Base-by-base conservation (phyloP, 2,888 invertebrate genomes). In the Cylindroiulus punctatus region DNA sequence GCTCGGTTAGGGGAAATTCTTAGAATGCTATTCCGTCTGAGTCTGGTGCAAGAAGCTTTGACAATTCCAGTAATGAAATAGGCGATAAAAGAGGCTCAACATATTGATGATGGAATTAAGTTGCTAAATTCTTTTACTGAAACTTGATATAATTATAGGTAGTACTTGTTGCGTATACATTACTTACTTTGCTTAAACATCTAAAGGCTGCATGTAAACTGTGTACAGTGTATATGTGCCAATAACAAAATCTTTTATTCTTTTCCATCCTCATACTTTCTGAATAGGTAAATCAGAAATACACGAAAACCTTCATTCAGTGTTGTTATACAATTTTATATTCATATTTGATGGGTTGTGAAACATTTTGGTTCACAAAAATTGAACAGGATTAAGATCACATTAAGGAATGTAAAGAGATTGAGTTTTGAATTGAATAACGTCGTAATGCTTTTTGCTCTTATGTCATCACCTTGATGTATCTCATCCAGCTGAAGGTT, bases 401-500 rank as follows among this genome's bases (percentile, higher is more conserved):
- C 65, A 22, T 26, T 65, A 8, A n/a, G 52, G n/a, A 19, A 3
- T 52, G 19, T 47, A 14, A n/a, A 65, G n/a, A 65, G 26, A 65
- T 26, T 0, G 26, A 65, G 12, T 26, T 26, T n/a, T 8, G 65
- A 57, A 19, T 57, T 57, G n/a, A 57, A 8, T 57, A 57, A 57
- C 19, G 2, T 7, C 22, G 12, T n/a, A 52, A 2, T n/a, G 12
- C 22, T 47, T 7, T 1, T 26, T 26, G 26, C 26, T 26, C 65
- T 65, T 65, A n/a, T 65, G 65, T 65, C 65, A 65, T 10, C 65
- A 26, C 65, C 26, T 65, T 26, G 26, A 65, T 65, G 26, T 26
- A 65, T 26, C 10, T 65, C 26, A 65, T 12, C 65, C 65, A 65
- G 65, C 65, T 65, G 65, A n/a, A 65, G 65, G 65, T 65, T 65